Conservation (phyloP, 2,888 invertebrate genomes). For the Drosophila siamana region DNA sequence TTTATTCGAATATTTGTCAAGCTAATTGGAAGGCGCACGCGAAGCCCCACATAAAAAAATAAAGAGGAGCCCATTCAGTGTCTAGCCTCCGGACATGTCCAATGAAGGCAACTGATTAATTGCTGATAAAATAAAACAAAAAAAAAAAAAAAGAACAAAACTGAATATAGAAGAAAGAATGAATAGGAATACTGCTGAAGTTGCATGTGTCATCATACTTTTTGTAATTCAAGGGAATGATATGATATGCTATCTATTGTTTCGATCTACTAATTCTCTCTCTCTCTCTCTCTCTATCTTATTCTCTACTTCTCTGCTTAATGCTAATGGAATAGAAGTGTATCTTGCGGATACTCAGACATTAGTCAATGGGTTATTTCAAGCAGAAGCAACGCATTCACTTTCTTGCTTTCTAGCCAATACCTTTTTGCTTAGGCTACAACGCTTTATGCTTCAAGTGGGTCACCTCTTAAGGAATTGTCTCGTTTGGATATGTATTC, state of each 20-base stretch:
- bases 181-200: conserved; percentile 14
- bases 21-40: conserved; percentile 65
- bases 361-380: conserved; percentile 26
- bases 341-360: conserved; percentile 24
- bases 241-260: neutral
- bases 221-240: conserved; percentile 21
- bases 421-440: conserved; percentile 21
- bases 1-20: conserved; percentile 68
- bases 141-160: neutral
- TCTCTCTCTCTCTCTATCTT: neutral
- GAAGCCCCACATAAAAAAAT: conserved; percentile 16
- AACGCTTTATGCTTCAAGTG: conserved; percentile 6
- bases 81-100: neutral
- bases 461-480: neutral
- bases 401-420: neutral
- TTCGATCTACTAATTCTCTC: conserved; percentile 16
- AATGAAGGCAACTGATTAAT: conserved; percentile 36
- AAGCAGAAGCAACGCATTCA: conserved; percentile 22
- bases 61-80: neutral
- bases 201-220: conserved; percentile 21
- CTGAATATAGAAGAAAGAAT: neutral
- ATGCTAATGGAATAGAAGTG: conserved; percentile 33
- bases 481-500: neutral
- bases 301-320: conserved; percentile 19
- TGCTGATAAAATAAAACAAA: conserved; percentile 10